Conservation (phyloP, 2,888 invertebrate genomes). For the Augiades crinisus region DNA sequence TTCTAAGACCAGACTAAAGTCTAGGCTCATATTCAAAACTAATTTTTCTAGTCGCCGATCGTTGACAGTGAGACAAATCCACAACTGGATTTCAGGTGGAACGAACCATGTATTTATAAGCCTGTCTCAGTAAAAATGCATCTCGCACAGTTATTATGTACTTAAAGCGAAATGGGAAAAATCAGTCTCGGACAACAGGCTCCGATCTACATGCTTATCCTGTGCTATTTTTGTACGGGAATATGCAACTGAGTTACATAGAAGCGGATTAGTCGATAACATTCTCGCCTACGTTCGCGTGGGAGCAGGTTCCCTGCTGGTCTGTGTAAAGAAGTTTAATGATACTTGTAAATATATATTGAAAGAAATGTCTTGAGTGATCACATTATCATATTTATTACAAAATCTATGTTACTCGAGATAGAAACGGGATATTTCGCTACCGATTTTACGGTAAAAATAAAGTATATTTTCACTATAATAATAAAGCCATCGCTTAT, state of each 20-base stretch:
- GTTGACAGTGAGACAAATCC: background rate
- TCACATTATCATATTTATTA: too few relatives aligned
- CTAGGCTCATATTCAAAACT: too few relatives aligned
- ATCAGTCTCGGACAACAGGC: conserved; percentile 25
- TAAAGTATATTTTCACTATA: too few relatives aligned
- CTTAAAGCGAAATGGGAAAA: conserved; percentile 25
- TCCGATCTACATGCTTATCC: background rate
- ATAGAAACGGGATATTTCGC: too few relatives aligned
- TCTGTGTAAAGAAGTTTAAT: background rate
- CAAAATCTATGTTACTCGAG: too few relatives aligned
- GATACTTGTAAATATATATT: too few relatives aligned
- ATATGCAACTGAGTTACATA: background rate
- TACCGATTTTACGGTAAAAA: too few relatives aligned
- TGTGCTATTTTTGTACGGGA: conserved; percentile 5
- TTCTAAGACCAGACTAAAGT: too few relatives aligned
- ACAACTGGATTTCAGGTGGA: conserved; percentile 17
- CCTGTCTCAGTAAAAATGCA: conserved; percentile 25
- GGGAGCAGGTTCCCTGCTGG: background rate
- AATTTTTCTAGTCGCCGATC: background rate
- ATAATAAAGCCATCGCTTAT: too few relatives aligned
- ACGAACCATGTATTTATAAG: conserved; percentile 24
- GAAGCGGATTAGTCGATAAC: background rate
- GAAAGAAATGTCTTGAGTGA: too few relatives aligned
- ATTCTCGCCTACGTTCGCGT: background rate
- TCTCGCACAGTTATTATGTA: conserved; percentile 25